Conservation (phyloP, 2,113 vertebrate species). For the Sula dactylatra region DNA sequence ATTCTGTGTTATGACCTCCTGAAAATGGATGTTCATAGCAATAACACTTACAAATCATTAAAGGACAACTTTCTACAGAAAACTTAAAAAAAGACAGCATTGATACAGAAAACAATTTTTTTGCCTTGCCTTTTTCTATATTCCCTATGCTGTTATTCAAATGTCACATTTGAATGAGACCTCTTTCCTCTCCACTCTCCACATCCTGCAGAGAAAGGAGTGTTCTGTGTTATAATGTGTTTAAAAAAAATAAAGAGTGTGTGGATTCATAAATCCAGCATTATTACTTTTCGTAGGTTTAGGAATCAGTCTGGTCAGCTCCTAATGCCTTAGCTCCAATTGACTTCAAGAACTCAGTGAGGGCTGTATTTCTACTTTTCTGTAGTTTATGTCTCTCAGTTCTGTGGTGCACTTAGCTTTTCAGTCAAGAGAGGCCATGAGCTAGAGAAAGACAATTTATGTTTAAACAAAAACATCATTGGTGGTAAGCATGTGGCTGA, state of each 20-base stretch:
- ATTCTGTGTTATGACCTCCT: background rate
- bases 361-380: background rate
- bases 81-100: background rate
- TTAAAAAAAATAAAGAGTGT: background rate
- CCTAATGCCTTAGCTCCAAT: background rate
- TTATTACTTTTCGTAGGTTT: background rate
- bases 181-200: background rate
- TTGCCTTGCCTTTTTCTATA: background rate
- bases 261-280: background rate
- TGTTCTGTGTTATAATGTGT: background rate
- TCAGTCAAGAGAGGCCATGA: background rate
- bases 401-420: background rate
- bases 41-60: background rate
- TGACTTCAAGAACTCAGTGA: background rate
- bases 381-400: background rate
- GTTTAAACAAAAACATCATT: background rate
- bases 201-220: background rate
- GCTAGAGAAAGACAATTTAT: background rate
- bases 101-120: background rate
- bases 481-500: background rate
- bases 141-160: background rate
- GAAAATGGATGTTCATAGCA: background rate
- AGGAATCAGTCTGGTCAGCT: background rate
- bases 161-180: background rate
- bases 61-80: background rate